Percentiles rank a stretch among this genome's conserved stretches.
These are phyloP conservation scores for Saguinus midas DNA, from an alignment of 2,113 vertebrate genomes.

Conservation along the genomic window DNA sequence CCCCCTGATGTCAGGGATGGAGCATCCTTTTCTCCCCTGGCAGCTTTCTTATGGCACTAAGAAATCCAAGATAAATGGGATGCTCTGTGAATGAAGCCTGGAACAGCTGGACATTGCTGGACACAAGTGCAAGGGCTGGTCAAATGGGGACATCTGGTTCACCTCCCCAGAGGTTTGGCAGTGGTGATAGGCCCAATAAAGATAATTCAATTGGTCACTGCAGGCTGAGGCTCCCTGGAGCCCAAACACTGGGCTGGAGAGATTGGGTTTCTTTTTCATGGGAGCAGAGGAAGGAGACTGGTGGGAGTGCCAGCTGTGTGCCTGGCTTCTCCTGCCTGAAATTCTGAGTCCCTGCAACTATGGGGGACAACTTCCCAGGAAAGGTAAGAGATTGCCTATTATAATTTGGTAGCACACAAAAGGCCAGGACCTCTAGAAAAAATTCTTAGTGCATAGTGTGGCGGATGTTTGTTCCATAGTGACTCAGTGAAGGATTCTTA, in stretches of 20 bases:
- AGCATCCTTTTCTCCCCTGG: conserved; percentile 52
- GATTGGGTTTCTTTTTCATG: conserved; percentile 59
- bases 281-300: neutral
- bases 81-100: conserved; percentile 17
- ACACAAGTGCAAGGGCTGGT: conserved; percentile 48
- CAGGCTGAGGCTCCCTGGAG: conserved; percentile 6
- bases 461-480: neutral
- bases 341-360: neutral
- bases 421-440: neutral
- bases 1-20: conserved; percentile 68
- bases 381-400: neutral
- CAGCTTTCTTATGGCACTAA: conserved; percentile 31
- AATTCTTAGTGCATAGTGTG: neutral
- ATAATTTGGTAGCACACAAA: neutral
- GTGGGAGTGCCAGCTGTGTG: neutral
- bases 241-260: neutral
- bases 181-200: conserved; percentile 51
- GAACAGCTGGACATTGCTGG: conserved; percentile 73
- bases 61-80: conserved; percentile 62
- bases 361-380: neutral
- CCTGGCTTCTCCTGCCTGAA: neutral
- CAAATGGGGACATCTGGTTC: conserved; percentile 73
- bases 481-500: neutral
- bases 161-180: conserved; percentile 25
- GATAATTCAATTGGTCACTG: conserved; percentile 45